Evolutionary conservation across 1,140 invertebrate genomes (phyloP), one percentile per base, ranked within the genome.

Genomic region (Habropoda laboriosa): DNA sequence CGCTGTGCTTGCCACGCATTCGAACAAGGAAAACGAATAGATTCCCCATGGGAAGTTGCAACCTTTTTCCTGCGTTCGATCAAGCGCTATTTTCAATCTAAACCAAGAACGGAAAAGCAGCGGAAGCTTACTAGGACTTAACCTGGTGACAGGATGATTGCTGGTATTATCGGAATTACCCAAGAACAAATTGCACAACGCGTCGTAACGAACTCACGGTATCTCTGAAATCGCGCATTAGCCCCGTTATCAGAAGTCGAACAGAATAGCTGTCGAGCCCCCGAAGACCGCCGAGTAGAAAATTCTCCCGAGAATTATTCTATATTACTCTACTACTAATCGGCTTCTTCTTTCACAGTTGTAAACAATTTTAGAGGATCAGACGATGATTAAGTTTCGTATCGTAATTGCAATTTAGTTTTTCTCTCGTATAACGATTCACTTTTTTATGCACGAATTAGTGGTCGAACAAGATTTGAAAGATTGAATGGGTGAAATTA

Each of bases 141-240:
- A 89, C 90, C 85, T 86, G 88, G 87, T 90, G 91, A 92, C 91
- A 92, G 90, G 89, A 90, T 90, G 90, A 92, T 92, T 92, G 89
- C 89, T 86, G 87, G 90, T 89, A 92, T 92, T 92, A 92, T 89
- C 87, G 86, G 88, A 90, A 92, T 92, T 92, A 92, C 90, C 79
- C 58, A 84, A 88, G 79, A 86, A 85, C 88, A 88, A 91, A 91
- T 91, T 89, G 88, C 85, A 81, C 64, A 71, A 85, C 82, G 72
- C 63, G 55, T 81, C 85, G 85, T 91, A 91, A 90, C 89, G 88
- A 91, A 90, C 89, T 90, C 87, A 89, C 87, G 89, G 88, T 90
- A 90, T 91, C 85, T 83, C 85, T 87, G 88, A 88, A 91, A 91
- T 87, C 85, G 85, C 86, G 82, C 87, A 84, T 89, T 88, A 89